phyloP scores from a whole-genome alignment of 2,113 vertebrate genomes.

The Tetrao urogallus region DNA sequence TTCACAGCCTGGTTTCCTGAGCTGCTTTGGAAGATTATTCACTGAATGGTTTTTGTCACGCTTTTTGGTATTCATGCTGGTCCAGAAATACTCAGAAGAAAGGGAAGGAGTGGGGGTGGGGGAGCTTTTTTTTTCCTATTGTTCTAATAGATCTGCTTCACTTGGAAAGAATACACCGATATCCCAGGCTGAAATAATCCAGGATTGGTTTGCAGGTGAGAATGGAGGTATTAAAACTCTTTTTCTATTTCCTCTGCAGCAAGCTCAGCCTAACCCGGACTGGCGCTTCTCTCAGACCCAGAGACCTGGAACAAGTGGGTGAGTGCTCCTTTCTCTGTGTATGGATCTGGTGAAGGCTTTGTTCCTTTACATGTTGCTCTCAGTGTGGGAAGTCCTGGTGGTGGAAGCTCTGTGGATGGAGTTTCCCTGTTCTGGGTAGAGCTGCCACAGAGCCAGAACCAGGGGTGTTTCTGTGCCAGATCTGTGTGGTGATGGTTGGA shows the following conservation, averaged over 20 bases:
- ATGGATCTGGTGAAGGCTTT: background rate
- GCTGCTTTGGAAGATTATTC: slow-evolving; percentile 57
- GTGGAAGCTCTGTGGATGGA: background rate
- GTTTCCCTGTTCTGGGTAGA: background rate
- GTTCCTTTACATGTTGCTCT: background rate
- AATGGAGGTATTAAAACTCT: slow-evolving; percentile 68
- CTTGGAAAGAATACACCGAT: slow-evolving; percentile 7
- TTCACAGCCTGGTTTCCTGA: slow-evolving; percentile 64
- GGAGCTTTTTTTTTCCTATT: background rate
- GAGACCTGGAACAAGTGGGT: slow-evolving; percentile 98
- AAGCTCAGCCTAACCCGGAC: slow-evolving; percentile 95
- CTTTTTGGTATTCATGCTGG: slow-evolving; percentile 28
- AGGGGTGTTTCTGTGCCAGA: background rate
- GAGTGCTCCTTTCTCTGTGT: slow-evolving; percentile 73
- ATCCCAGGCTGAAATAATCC: slow-evolving; percentile 56
- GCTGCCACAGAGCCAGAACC: background rate
- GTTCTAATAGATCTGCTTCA: slow-evolving; percentile 60
- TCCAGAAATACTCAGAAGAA: slow-evolving; percentile 15
- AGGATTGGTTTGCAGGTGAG: background rate
- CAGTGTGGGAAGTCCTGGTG: background rate
- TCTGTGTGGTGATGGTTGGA: background rate
- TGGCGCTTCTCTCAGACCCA: slow-evolving; percentile 98
- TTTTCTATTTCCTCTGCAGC: slow-evolving; percentile 84
- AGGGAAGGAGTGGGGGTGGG: background rate
- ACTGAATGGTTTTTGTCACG: slow-evolving; percentile 36